These are phyloP conservation scores for Alca torda DNA, from an alignment of 2,797 vertebrate genomes.

Conservation along the genomic window DNA sequence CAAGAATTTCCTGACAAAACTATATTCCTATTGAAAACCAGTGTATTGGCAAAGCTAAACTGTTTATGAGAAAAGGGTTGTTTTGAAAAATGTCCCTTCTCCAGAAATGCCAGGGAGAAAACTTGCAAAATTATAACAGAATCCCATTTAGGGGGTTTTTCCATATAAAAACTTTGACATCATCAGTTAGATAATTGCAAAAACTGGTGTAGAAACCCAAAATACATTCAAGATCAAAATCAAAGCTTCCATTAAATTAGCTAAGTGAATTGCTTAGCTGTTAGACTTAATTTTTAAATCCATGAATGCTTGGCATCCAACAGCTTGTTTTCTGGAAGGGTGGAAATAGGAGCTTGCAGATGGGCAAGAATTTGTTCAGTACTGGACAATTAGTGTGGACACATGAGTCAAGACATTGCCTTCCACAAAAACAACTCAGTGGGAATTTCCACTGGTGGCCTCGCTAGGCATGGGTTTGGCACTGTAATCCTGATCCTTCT, in stretches of 20 bases:
- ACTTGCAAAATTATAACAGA: background rate
- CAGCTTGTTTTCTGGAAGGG: background rate
- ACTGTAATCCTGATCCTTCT: background rate
- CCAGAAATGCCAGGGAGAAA: background rate
- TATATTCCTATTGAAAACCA: background rate
- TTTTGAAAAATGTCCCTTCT: background rate
- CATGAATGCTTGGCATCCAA: background rate
- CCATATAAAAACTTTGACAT: background rate
- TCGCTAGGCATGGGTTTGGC: background rate
- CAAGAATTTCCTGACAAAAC: background rate
- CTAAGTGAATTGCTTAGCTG: background rate
- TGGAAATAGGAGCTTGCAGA: background rate
- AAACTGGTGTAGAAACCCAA: background rate
- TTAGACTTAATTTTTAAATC: background rate
- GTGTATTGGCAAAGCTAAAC: background rate
- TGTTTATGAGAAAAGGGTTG: background rate
- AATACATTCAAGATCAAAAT: background rate
- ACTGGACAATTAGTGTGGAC: background rate
- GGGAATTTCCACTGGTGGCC: conserved; percentile 21
- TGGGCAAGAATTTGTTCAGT: background rate
- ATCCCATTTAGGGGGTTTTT: background rate
- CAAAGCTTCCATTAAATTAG: background rate
- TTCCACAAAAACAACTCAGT: background rate
- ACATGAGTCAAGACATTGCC: background rate
- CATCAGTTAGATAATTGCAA: background rate